Percentiles rank a stretch among this genome's conserved stretches.
Conservation (phyloP, 2,797 vertebrate genomes). For the Notamacropus eugenii region DNA sequence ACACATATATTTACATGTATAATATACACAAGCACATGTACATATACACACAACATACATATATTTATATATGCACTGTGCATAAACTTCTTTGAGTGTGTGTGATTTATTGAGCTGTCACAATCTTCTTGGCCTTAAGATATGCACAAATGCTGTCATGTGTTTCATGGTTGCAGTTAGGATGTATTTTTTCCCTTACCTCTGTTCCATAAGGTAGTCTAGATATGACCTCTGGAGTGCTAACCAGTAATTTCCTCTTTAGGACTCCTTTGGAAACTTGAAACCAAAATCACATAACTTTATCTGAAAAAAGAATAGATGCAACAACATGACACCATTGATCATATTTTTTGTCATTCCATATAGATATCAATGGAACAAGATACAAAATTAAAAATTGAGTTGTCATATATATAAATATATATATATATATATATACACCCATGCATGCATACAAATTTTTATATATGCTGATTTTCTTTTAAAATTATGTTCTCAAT, state of each 20-base stretch:
- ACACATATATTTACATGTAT: too few species aligned
- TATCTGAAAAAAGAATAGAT: slow-evolving; percentile 87
- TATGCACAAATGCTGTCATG: background rate
- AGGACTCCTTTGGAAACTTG: slow-evolving; percentile 99
- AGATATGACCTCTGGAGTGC: slow-evolving; percentile 97
- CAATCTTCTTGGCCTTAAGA: background rate
- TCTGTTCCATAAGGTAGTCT: slow-evolving; percentile 97
- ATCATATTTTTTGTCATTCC: background rate
- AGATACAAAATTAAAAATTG: slow-evolving; percentile 10
- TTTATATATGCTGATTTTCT: background rate
- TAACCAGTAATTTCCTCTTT: slow-evolving; percentile 97
- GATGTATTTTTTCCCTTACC: slow-evolving; percentile 82
- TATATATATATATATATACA: background rate
- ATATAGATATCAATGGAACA: background rate
- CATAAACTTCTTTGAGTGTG: too few species aligned
- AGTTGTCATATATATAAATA: background rate
- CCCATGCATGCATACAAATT: background rate
- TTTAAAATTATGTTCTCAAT: background rate
- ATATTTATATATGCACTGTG: background rate
- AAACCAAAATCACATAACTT: slow-evolving; percentile 99
- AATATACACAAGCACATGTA: too few species aligned
- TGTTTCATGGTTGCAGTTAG: background rate
- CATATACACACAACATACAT: background rate
- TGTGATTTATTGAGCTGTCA: background rate
- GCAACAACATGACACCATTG: background rate